These are phyloP conservation scores for Drosophila setifemur DNA, from an alignment of 1,140 invertebrate species.

Conservation along the genomic window DNA sequence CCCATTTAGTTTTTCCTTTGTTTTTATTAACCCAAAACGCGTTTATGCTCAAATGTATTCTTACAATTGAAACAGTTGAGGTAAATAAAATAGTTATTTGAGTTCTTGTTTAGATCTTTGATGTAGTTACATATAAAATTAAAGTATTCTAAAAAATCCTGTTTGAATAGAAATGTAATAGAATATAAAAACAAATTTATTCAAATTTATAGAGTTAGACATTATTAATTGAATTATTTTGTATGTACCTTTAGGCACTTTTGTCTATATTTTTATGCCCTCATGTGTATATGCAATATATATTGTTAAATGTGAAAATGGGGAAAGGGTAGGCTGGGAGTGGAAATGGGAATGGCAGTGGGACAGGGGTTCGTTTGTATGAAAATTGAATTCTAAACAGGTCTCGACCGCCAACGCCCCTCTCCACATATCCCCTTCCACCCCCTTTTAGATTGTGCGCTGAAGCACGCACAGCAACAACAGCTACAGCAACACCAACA, in stretches of 20 bases:
- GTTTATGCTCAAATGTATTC: constrained; percentile 63
- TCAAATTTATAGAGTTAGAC: too few species aligned
- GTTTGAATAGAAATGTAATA: too few species aligned
- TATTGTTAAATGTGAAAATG: background rate
- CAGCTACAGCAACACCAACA: constrained; percentile 22
- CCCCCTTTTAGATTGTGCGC: constrained; percentile 62
- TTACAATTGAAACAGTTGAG: constrained; percentile 39
- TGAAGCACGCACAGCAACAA: constrained; percentile 73
- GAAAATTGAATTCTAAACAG: constrained; percentile 81
- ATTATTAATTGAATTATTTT: too few species aligned
- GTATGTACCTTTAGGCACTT: too few species aligned
- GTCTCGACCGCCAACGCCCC: constrained; percentile 60
- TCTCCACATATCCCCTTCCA: constrained; percentile 1
- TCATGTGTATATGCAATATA: background rate
- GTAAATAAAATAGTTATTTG: background rate
- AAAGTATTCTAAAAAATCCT: too few species aligned
- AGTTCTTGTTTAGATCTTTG: too few species aligned
- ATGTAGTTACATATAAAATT: too few species aligned
- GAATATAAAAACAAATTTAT: too few species aligned
- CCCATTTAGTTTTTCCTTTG: constrained; percentile 37
- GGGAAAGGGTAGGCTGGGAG: background rate
- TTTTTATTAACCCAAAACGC: constrained; percentile 64
- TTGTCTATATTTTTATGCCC: background rate
- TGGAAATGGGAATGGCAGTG: constrained; percentile 10
- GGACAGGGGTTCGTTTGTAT: constrained; percentile 66